Conservation (phyloP, 2,797 vertebrate species). For the Amblyopsis hoosieri region DNA sequence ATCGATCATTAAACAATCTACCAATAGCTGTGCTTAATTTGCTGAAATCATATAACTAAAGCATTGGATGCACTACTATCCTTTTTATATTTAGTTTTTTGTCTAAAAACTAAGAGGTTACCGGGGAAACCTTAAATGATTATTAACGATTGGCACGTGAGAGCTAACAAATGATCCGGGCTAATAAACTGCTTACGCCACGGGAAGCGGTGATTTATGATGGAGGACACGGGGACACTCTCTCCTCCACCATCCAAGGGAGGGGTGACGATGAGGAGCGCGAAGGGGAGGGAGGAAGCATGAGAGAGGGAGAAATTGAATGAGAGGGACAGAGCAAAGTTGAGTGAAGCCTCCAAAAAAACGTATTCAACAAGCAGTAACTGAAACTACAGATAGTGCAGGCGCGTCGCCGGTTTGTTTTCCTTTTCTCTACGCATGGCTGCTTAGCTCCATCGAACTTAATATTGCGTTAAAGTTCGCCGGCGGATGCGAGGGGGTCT, state of each 20-base stretch:
- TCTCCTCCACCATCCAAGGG: slow-evolving; percentile 56
- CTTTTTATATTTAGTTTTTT: too few species aligned
- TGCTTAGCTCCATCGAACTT: slow-evolving; percentile 46
- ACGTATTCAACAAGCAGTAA: slow-evolving; percentile 63
- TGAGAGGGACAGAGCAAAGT: slow-evolving; percentile 65
- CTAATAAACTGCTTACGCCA: slow-evolving; percentile 31
- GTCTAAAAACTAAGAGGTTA: slow-evolving; percentile 14
- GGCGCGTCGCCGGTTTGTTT: not conserved
- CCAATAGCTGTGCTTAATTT: too few species aligned
- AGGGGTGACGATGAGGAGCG: slow-evolving; percentile 61
- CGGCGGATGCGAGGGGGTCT: slow-evolving; percentile 52
- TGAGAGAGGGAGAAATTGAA: slow-evolving; percentile 74
- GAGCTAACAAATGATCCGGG: slow-evolving; percentile 43
- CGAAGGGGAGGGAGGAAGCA: slow-evolving; percentile 48
- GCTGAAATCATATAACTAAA: too few species aligned
- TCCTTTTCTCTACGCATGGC: slow-evolving; percentile 61
- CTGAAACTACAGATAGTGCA: slow-evolving; percentile 47
- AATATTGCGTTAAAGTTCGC: slow-evolving; percentile 44
- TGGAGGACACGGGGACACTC: slow-evolving; percentile 33
- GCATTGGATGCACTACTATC: too few species aligned
- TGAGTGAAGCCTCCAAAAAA: slow-evolving; percentile 67
- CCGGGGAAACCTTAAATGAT: slow-evolving; percentile 9
- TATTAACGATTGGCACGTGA: slow-evolving; percentile 36
- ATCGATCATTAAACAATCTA: not conserved
- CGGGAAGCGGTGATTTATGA: slow-evolving; percentile 53